Conservation (phyloP, 2,888 invertebrate species). For the Timandra comae region DNA sequence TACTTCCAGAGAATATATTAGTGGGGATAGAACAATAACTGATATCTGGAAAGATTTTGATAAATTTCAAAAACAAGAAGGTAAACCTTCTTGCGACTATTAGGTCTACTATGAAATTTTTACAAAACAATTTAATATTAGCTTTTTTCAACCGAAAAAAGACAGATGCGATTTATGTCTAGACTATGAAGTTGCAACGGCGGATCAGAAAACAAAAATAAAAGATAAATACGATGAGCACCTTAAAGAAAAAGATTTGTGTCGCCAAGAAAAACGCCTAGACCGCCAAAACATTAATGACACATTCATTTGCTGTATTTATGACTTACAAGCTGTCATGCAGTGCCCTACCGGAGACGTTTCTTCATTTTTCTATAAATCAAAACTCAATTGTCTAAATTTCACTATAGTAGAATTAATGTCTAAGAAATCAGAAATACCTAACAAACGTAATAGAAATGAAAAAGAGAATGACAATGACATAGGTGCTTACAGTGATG, state of each 20-base stretch:
- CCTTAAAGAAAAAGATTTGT: constrained; percentile 18
- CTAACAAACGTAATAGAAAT: no score
- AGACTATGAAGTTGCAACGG: constrained; percentile 6
- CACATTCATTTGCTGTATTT: constrained; percentile 15
- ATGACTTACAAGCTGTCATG: constrained; percentile 23
- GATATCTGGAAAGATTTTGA: constrained; percentile 16
- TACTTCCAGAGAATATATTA: constrained; percentile 12
- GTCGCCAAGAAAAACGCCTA: constrained; percentile 18
- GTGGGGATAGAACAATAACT: constrained; percentile 11
- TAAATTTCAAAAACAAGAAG: constrained; percentile 6
- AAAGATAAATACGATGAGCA: constrained; percentile 19
- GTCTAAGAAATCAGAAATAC: no score
- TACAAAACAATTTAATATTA: constrained; percentile 15
- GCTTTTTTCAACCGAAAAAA: constrained; percentile 23
- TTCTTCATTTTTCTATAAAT: constrained; percentile 10
- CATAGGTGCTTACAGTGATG: background rate
- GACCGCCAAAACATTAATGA: constrained; percentile 17
- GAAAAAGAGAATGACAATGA: background rate
- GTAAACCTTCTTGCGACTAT: constrained; percentile 6
- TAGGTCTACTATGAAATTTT: constrained; percentile 12
- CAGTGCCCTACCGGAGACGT: constrained; percentile 9
- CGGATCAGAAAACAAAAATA: constrained; percentile 9
- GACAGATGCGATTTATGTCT: constrained; percentile 22
- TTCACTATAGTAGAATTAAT: background rate
- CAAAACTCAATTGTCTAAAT: constrained; percentile 11